Conservation (phyloP, 2,888 invertebrate species). For the Latrodectus elegans region DNA sequence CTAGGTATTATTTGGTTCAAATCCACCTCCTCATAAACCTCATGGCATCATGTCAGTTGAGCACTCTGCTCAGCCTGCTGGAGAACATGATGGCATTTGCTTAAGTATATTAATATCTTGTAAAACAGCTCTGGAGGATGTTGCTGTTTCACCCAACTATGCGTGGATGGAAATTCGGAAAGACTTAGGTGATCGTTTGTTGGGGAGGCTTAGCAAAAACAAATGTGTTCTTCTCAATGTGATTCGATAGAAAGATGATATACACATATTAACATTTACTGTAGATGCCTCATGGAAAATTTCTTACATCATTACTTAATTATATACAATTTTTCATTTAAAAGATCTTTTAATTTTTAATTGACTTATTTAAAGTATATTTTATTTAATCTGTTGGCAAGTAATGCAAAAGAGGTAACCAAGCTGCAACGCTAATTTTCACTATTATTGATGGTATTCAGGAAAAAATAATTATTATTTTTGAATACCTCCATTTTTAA, state of each 20-base stretch:
- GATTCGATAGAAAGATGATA: slow-evolving; percentile 80
- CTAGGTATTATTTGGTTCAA: slow-evolving; percentile 90
- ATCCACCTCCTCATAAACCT: slow-evolving; percentile 88
- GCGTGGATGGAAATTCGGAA: slow-evolving; percentile 88
- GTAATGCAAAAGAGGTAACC: no score
- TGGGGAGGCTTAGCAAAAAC: slow-evolving; percentile 83
- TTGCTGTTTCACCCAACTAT: slow-evolving; percentile 87
- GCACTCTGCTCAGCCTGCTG: slow-evolving; percentile 75
- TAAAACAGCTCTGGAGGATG: slow-evolving; percentile 88
- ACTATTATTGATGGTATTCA: no score
- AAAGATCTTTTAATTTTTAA: no score
- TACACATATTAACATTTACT: slow-evolving; percentile 23
- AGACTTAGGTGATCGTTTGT: slow-evolving; percentile 82
- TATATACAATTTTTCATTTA: no score
- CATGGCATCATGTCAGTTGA: slow-evolving; percentile 82
- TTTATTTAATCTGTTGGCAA: no score
- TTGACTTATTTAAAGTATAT: no score
- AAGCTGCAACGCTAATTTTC: no score
- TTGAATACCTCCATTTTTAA: no score
- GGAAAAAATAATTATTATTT: no score
- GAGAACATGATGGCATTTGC: slow-evolving; percentile 84
- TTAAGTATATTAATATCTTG: slow-evolving; percentile 88
- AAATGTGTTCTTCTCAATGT: slow-evolving; percentile 88
- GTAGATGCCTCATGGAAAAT: slow-evolving; percentile 30
- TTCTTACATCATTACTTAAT: neutral